A percentile compares a stretch with the other conserved stretches of the same genome.
phyloP scores from a whole-genome alignment of 2,797 vertebrate genomes.

The Notoglanidium macrostoma region DNA sequence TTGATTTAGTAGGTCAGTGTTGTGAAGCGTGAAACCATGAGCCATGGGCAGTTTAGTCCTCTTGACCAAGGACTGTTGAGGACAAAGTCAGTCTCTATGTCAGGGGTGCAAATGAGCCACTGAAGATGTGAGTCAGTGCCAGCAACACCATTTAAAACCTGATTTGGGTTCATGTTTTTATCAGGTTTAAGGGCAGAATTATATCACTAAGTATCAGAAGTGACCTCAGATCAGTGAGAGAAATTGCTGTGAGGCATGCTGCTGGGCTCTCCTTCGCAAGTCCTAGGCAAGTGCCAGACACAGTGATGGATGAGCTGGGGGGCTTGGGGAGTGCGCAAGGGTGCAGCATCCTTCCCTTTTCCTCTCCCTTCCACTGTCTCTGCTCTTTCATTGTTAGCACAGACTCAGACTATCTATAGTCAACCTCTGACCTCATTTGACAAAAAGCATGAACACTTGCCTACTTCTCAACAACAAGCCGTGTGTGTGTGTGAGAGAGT shows the following conservation, averaged over 20 bases:
- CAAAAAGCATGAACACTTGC: constrained; percentile 45
- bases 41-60: constrained; percentile 35
- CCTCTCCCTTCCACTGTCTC: constrained; percentile 18
- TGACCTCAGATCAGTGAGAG: constrained; percentile 45
- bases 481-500: neutral
- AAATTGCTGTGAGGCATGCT: constrained; percentile 30
- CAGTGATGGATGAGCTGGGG: constrained; percentile 57
- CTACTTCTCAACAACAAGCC: constrained; percentile 35
- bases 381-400: constrained; percentile 26
- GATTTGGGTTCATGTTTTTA: constrained; percentile 20
- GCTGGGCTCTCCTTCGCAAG: constrained; percentile 56
- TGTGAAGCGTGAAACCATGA: constrained; percentile 38
- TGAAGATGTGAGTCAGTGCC: constrained; percentile 51
- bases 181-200: neutral
- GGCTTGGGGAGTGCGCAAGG: constrained; percentile 52
- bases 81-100: constrained; percentile 24
- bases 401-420: constrained; percentile 47
- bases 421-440: constrained; percentile 48
- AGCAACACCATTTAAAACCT: constrained; percentile 11
- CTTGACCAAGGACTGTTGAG: constrained; percentile 40
- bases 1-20: constrained; percentile 24
- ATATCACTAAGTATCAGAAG: constrained; percentile 4
- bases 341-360: constrained; percentile 35
- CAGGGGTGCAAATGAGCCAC: constrained; percentile 10
- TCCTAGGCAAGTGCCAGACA: constrained; percentile 47